Evolutionary conservation across 1,140 invertebrate genomes (phyloP), one percentile per base, ranked within the genome.

Genomic region (Myzus persicae): DNA sequence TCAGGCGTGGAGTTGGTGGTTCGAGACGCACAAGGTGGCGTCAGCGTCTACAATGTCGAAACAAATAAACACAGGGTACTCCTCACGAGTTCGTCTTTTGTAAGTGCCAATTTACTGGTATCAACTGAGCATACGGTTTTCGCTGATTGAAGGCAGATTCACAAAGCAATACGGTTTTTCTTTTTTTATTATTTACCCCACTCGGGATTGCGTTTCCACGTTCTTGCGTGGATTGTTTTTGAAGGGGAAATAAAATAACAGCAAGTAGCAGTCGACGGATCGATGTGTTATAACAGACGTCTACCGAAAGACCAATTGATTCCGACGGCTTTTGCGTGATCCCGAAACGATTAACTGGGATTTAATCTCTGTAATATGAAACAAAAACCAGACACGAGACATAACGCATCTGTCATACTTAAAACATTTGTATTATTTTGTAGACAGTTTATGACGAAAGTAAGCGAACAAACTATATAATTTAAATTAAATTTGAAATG

Each of bases 1-100:
- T 22, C 96, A 97, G 97, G 97, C 94, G 95, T 95, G 93, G 97
- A 97, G 95, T 95, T 97, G 93, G 96, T 97, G 76, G 97, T 96
- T 95, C 95, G 96, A 93, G 97, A 97, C 95, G 95, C 96, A 14
- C 96, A 97, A 94, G 97, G 97, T 8, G 97, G 97, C 1, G 95
- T 98, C 40, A 96, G 97, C 48, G 95, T 97, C 82, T 96, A 97
- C 95, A 97, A 97, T 94, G 97, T 97, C 93, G 96, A 96, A 90
- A 97, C 97, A 94, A 96, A 97, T 93, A 96, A 96, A 93, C 96
- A 96, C 5, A 95, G 96, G 93, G 95, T 96, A 90, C 96, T 98
- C 67, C 97, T 98, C 96, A 97, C 97, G 94, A 98, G 98, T 95
- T 96, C 97, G 11, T 97, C 97, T 76, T 97, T 98, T 95, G 97